phyloP scores from a whole-genome alignment of 2,797 vertebrate species.

The Alcedo quadribrachys region DNA sequence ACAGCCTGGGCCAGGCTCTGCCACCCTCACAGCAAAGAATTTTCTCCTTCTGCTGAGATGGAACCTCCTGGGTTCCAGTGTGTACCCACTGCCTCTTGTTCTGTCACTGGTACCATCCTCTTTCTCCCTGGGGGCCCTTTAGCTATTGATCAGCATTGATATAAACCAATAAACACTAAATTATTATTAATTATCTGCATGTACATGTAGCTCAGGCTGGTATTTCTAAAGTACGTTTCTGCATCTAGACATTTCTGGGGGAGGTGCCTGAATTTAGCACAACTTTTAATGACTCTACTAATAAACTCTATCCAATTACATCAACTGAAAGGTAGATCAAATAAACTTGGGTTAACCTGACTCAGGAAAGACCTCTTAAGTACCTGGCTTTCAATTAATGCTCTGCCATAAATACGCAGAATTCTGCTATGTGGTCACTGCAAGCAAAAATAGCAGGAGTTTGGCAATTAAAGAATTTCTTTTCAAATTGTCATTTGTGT shows the following conservation, averaged over 20 bases:
- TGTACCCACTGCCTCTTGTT: neutral
- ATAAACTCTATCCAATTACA: neutral
- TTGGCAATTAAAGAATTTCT: neutral
- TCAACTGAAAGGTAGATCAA: neutral
- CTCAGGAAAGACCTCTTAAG: constrained; percentile 38
- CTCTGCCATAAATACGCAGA: neutral
- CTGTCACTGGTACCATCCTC: neutral
- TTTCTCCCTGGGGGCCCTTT: neutral
- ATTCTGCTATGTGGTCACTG: neutral
- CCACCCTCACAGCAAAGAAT: neutral
- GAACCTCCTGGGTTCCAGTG: neutral
- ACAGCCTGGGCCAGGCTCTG: neutral
- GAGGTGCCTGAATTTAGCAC: neutral
- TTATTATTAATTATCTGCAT: neutral
- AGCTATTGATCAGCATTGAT: neutral
- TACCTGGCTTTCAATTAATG: neutral
- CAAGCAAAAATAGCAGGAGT: constrained; percentile 17
- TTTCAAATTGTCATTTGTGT: neutral
- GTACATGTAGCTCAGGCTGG: neutral
- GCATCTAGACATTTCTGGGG: neutral
- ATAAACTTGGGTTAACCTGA: constrained; percentile 16
- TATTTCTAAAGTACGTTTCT: neutral
- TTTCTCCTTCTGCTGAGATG: neutral
- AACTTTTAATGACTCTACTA: neutral
- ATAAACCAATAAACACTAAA: neutral